Base-by-base conservation (phyloP, 35 echinoderm and acorn worm genomes). In the Diadema setosum region DNA sequence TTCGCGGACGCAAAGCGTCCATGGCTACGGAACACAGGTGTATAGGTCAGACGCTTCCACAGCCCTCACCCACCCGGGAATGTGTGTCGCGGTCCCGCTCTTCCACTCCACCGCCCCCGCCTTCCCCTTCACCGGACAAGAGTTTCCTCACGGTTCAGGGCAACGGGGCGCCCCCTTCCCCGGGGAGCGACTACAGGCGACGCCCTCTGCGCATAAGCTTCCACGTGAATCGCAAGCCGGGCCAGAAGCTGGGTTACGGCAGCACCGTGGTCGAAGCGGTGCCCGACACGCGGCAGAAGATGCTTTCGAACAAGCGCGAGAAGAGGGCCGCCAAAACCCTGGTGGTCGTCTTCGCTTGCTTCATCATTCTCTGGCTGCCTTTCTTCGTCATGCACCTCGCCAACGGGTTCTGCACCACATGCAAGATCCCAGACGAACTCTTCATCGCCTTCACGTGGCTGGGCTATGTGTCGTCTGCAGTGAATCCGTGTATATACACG, bases 401-500 rank as follows among this genome's bases (percentile, higher is more conserved):
- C 2, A 99, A 85, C 59, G 96, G 93, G 20, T 75, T 99, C 29
- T 99, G 96, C 56, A 55, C 89, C 39, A 69, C 18, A 3, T 99
- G 96, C 73, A 45, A 87, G 20, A 84, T 90, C 59, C 96, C 96
- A 16, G 87, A 90, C 16, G 89, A 94, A 63, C 46, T 99, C 16
- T 99, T 95, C 39, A 80, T 99, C 35, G 84, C 91, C 2, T 90
- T 99, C 82, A 99, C 96, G 17, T 99, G 96, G 96, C 81, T 99
- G 45, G 96, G 96, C 9, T 99, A 99, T 40, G 91, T 93, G 50
- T 99, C 96, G 0, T 99, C 96, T 30, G 96, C 84, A 23, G 82
- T 99, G 2, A 99, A 99, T 75, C 96, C 96, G 7, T 99, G 96
- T 56, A 99, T 99, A 43, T 99, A 99, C 65, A 99, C 96, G 56